These are phyloP conservation scores for Saturnia japonica DNA, from an alignment of 2,888 invertebrate genomes.

Conservation along the genomic window DNA sequence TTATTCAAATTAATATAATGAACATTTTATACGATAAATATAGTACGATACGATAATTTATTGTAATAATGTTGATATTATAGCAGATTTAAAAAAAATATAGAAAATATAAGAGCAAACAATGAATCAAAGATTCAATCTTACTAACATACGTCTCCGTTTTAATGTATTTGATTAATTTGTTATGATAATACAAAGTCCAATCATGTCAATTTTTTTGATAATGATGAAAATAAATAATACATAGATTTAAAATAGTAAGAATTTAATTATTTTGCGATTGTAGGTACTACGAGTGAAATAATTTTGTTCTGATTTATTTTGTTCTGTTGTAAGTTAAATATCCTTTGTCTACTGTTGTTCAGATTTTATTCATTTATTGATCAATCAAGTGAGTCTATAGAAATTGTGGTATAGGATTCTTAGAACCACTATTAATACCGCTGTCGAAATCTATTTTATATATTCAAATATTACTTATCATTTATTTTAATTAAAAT, in stretches of 20 bases:
- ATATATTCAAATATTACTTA: not conserved
- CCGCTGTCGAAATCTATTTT: not conserved
- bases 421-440: not conserved
- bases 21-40: conserved; percentile 42
- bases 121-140: not conserved
- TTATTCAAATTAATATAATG: not conserved
- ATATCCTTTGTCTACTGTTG: not conserved
- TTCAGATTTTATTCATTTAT: not conserved
- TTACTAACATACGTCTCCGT: not conserved
- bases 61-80: conserved; percentile 22
- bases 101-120: conserved; percentile 12
- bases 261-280: too few species aligned
- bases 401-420: not conserved
- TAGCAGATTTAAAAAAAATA: conserved; percentile 32
- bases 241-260: too few species aligned
- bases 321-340: not conserved
- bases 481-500: not conserved
- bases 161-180: conserved; percentile 15
- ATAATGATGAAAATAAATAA: not conserved
- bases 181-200: not conserved
- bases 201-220: not conserved
- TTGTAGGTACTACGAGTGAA: too few species aligned
- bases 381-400: not conserved
- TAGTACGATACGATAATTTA: conserved; percentile 7
- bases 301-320: too few species aligned